Evolutionary conservation across 1,140 invertebrate genomes (phyloP), one percentile per base, ranked within the genome.

Genomic region (Scaptomyza montana): DNA sequence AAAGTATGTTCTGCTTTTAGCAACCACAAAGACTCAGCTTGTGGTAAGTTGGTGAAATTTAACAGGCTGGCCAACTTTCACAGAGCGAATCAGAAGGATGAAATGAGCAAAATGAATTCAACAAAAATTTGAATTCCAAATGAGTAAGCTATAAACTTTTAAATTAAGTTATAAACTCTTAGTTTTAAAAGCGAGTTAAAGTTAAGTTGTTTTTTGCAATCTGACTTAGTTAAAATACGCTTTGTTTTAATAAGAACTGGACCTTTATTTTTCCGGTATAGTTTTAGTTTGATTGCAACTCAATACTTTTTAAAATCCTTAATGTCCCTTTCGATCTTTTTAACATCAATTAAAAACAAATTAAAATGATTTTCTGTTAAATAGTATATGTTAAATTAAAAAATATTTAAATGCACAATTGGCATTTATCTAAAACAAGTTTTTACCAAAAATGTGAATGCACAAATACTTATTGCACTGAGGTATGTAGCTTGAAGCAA

Each of bases 1-100:
- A 66, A 80, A 68, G 65, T 61, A 86, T 80, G 56, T 65, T 43
- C 28, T 30, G 39, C 39, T 53, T 30, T 39, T 21, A 46, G 13
- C 19, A 54, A 55, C 59, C 50, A 33, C 66, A 63, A 49, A 63
- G 50, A 6, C 13, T 45, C 33, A 41, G 2, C 16, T 43, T 41
- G 30, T 56, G 39, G 7, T 25, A 57, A 13, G 12, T 75, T 69
- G 33, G 50, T 61, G 30, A 57, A 50, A 47, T 6, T n/a, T n/a
- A 43, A 8, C 46, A 47, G 46, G 16, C 46, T 7, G 12, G 28
- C 43, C 39, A 43, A 59, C n/a, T 30, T 9, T 7, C n/a, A 28
- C 41, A 59, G 21, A 3, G 2, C 19, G 33, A 60, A 49, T 49
- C 46, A 47, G 13, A 5, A 36, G 33, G 33, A 60, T 60, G 49